Evolutionary conservation across 2,888 invertebrate species (phyloP).

Genomic region (Argyresthia albistria): DNA sequence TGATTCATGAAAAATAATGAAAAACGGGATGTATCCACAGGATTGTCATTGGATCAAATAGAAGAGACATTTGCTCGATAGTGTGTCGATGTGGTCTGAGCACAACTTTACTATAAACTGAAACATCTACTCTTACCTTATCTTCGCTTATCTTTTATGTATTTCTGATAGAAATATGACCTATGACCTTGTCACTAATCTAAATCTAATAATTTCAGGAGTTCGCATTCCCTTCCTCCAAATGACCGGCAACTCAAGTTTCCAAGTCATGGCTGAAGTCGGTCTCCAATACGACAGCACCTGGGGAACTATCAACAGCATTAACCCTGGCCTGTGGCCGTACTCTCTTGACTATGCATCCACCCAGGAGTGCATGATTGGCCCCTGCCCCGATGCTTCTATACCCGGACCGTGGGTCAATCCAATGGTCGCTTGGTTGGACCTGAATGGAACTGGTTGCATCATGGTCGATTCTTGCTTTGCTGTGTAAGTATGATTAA

Average conservation of each 20-base stretch:
- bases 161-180: too few relatives aligned
- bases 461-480: constrained; percentile 71
- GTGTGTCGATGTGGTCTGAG: too few relatives aligned
- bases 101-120: too few relatives aligned
- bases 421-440: constrained; percentile 74
- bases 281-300: constrained; percentile 74
- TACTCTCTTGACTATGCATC: constrained; percentile 76
- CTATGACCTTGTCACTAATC: too few relatives aligned
- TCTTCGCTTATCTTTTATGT: too few relatives aligned
- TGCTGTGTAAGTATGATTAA: constrained; percentile 56
- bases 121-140: too few relatives aligned
- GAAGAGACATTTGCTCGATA: too few relatives aligned
- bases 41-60: too few relatives aligned
- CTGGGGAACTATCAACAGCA: constrained; percentile 62
- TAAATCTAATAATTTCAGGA: too few relatives aligned
- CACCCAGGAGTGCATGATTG: constrained; percentile 68
- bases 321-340: constrained; percentile 73
- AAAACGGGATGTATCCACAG: too few relatives aligned
- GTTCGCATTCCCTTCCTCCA: constrained; percentile 72
- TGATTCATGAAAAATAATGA: too few relatives aligned
- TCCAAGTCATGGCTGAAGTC: constrained; percentile 62
- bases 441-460: constrained; percentile 56
- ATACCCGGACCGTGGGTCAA: constrained; percentile 76
- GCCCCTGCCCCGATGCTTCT: constrained; percentile 70
- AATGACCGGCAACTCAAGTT: constrained; percentile 69